phyloP scores from a whole-genome alignment of 2,113 vertebrate species.

The Hippocampus abdominalis region DNA sequence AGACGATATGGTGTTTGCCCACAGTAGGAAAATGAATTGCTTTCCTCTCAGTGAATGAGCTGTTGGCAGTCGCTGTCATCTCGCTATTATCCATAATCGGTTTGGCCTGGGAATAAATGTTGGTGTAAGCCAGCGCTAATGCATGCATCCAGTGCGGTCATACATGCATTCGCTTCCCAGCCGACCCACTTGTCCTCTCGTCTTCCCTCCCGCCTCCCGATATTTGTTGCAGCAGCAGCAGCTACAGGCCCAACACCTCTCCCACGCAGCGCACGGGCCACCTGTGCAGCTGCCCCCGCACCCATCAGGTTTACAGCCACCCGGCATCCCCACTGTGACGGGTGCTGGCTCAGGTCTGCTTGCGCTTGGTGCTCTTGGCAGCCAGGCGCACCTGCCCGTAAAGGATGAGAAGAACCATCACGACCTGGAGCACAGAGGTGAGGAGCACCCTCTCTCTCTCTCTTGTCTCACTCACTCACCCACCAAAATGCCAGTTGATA shows the following conservation, averaged over 20 bases:
- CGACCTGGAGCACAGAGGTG: constrained; percentile 95
- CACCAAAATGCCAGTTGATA: too few relatives aligned
- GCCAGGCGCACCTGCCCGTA: constrained; percentile 88
- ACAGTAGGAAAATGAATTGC: constrained; percentile 1
- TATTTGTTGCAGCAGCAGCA: constrained; percentile 88
- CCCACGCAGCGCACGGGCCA: constrained; percentile 89
- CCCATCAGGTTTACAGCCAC: constrained; percentile 88
- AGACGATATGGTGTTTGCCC: not conserved
- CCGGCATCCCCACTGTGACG: constrained; percentile 82
- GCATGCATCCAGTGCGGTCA: constrained; percentile 27
- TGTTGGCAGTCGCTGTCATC: constrained; percentile 32
- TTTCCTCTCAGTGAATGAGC: constrained; percentile 20
- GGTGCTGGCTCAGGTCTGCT: constrained; percentile 86
- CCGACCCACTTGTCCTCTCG: constrained; percentile 70
- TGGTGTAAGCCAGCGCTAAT: constrained; percentile 30
- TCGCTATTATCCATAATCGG: constrained; percentile 45
- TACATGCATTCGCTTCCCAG: constrained; percentile 59
- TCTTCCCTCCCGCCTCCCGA: constrained; percentile 53
- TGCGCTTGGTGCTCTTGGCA: constrained; percentile 86
- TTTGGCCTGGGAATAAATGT: constrained; percentile 45
- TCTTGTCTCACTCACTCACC: not conserved
- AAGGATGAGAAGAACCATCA: constrained; percentile 98
- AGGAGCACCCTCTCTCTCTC: constrained; percentile 43
- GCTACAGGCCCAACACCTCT: constrained; percentile 95
- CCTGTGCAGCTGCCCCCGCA: constrained; percentile 91